Evolutionary conservation across 2,888 invertebrate species (phyloP), one percentile per base, ranked within the genome.

Genomic region (Amphipyra berbera): DNA sequence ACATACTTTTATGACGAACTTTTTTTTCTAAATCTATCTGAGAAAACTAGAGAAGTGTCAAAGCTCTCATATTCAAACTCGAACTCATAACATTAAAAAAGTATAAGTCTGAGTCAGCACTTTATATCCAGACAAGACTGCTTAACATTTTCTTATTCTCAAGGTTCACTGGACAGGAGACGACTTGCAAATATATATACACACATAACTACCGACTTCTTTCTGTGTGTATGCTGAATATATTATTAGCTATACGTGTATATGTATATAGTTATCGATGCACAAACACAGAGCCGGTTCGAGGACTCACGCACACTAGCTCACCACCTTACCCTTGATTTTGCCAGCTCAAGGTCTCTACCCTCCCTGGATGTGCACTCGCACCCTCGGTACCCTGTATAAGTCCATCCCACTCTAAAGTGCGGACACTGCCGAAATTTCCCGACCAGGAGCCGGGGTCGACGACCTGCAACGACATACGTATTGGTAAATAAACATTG

Each of bases 321-420:
- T 69, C 83, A 86, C 73, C 81, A 79, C 88, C 82, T 95, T 95
- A 95, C 94, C 95, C 95, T 95, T 95, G 95, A 95, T 95, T 94
- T 94, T 92, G 93, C 94, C 90, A 90, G 92, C 94, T 95, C 95
- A 95, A 95, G 95, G 95, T 95, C 94, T 94, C 94, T 93, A 94
- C 94, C 94, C 94, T 90, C 90, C 71, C 81, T 73, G 78, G 71
- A 66, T 73, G 83, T 86, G 83, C 90, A 78, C 84, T 94, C 90
- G 77, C 87, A 85, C 91, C 84, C 83, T 64, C 46, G 49, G 80
- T 62, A 62, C 81, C 75, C 79, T 79, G 85, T 73, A 89, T 93
- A 89, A 83, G 81, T 77, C 88, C 79, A 79, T 94, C 94, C 87
- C 82, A 53, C 73, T 95, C 91, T 88, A 77, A 83, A 89, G 73